Evolutionary conservation across 2,797 vertebrate genomes (phyloP).

Genomic region (Alauda arvensis): DNA sequence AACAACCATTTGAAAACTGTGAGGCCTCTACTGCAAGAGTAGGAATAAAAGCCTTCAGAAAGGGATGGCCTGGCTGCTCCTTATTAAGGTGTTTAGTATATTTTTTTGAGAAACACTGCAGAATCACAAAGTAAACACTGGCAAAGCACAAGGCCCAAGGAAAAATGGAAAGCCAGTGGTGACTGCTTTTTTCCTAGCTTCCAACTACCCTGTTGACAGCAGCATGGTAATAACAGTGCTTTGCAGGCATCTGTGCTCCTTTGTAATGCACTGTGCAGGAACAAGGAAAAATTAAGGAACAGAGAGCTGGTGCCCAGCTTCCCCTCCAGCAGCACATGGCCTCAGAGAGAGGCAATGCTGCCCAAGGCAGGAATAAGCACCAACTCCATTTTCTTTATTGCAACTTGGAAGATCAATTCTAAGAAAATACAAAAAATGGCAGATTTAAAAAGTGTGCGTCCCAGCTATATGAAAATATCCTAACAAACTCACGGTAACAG

Average conservation of each 20-base stretch:
- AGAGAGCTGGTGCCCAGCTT: neutral
- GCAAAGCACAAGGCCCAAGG: neutral
- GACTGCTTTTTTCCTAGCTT: neutral
- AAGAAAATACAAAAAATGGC: neutral
- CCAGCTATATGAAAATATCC: neutral
- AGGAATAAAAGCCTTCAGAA: neutral
- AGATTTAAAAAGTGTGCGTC: neutral
- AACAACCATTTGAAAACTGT: neutral
- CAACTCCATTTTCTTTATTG: neutral
- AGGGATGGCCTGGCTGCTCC: neutral
- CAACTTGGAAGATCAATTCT: neutral
- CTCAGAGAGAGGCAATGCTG: neutral
- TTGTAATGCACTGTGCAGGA: rapidly evolving
- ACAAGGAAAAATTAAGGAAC: neutral
- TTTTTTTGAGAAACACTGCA: neutral
- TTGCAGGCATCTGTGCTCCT: neutral
- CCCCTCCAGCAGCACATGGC: neutral
- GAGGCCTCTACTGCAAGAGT: neutral
- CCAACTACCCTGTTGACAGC: neutral
- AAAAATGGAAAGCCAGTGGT: neutral
- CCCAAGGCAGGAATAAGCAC: neutral
- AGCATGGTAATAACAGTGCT: neutral
- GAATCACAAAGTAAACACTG: neutral
- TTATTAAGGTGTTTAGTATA: neutral
- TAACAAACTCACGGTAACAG: neutral